Base-by-base conservation (phyloP, 2,797 vertebrate genomes). In the Myoxocephalus aenaeus region DNA sequence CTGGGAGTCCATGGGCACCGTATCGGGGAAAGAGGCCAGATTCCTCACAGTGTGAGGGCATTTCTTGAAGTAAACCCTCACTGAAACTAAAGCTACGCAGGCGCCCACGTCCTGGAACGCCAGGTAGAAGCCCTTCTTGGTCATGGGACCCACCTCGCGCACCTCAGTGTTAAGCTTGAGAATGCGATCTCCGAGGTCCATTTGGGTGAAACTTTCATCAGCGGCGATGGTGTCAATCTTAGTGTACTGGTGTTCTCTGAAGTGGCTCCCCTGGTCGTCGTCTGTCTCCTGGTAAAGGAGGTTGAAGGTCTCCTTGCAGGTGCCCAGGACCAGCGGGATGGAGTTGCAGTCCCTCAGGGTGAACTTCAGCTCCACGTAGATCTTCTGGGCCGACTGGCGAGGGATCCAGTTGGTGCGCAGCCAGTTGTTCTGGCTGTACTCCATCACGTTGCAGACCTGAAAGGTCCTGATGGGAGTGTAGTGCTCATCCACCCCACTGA, bases 391-490 rank as follows among this genome's bases (percentile, higher is more conserved):
- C 6, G 98, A 97, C 87, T 96, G 97, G 61, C 98, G 97, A 10
- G 97, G 91, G 86, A 99, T 98, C 98, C 98, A 99, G 93, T 98
- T 99, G 88, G 98, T 99, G 85, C 97, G 95, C 88, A 99, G 96
- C 98, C 98, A 99, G 83, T 99, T 99, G 93, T 99, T 99, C 92
- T 99, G 98, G 90, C 96, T 99, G 80, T 98, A 98, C 86, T 99
- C 98, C 97, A 99, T 99, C 83, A 99, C 98, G 58, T 99, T 99
- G 95, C 98, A 99, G 80, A 99, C 98, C 90, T 99, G 98, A 92
- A 99, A 99, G 70, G 98, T 99, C 90, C 98, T 95, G 92, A 99
- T 99, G 0, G 98, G 98, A 58, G 97, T 98, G 90, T 99, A 99
- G 86, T 98, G 97, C 83, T 99, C 98, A 80, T 99, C 98, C 75